phyloP scores from a whole-genome alignment of 2,113 vertebrate genomes.

The Garra rufa region DNA sequence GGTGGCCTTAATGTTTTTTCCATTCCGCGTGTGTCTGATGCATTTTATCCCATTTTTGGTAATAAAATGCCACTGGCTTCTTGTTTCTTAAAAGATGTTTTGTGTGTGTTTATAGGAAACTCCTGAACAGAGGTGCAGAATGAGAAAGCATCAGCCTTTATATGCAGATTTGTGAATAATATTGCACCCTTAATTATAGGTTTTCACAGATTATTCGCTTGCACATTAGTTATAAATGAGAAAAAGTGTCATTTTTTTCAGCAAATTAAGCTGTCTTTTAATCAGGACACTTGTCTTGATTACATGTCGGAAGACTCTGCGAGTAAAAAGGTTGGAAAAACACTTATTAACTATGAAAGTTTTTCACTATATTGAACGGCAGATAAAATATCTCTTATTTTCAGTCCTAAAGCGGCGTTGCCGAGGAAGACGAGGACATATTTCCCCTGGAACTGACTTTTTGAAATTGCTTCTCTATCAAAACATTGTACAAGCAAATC shows the following conservation, averaged over 20 bases:
- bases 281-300: not conserved
- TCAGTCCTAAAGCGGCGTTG: constrained; percentile 39
- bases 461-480: constrained; percentile 58
- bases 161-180: not conserved
- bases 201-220: not conserved
- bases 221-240: not conserved
- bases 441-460: constrained; percentile 56
- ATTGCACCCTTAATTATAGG: not conserved
- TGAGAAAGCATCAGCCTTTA: not conserved
- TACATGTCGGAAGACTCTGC: constrained; percentile 12
- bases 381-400: constrained; percentile 54
- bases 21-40: not conserved
- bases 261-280: not conserved
- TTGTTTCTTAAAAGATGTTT: not conserved
- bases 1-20: constrained; percentile 28
- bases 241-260: not conserved
- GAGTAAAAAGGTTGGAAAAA: constrained; percentile 22
- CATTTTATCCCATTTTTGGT: constrained; percentile 1
- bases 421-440: constrained; percentile 37
- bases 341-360: constrained; percentile 35
- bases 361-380: constrained; percentile 38
- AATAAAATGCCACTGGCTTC: constrained; percentile 2
- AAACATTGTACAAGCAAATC: constrained; percentile 65
- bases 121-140: not conserved
- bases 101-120: not conserved